Percentiles rank a stretch among this genome's conserved stretches.
phyloP scores from a whole-genome alignment of 2,797 vertebrate genomes.

The Astyanax mexicanus region DNA sequence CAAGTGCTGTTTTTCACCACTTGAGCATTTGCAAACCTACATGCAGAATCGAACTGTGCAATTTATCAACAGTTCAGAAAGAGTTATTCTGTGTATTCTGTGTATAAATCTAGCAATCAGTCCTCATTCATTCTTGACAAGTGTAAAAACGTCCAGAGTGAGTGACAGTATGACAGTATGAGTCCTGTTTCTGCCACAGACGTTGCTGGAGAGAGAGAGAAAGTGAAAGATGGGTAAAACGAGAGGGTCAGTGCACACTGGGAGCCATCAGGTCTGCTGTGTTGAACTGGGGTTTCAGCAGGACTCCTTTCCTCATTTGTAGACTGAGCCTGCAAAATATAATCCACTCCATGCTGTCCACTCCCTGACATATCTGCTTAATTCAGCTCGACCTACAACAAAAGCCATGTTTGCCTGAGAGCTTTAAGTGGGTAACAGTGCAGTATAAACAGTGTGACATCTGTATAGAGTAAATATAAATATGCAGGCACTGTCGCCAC shows the following conservation, averaged over 20 bases:
- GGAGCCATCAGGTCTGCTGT: neutral
- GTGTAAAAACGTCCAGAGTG: no score
- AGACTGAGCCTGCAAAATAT: constrained; percentile 21
- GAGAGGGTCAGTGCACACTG: neutral
- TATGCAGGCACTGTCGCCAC: neutral
- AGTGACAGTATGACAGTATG: constrained; percentile 7
- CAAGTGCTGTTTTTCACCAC: no score
- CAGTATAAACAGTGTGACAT: constrained; percentile 22
- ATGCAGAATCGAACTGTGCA: no score
- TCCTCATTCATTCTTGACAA: no score
- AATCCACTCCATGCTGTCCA: constrained; percentile 30
- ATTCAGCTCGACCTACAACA: constrained; percentile 16
- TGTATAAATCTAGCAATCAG: no score
- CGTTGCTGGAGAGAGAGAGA: neutral
- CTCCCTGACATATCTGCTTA: constrained; percentile 14
- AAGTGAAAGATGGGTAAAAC: constrained; percentile 11
- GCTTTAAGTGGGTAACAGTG: constrained; percentile 7
- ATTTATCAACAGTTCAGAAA: no score
- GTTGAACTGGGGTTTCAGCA: neutral
- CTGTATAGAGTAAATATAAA: constrained; percentile 15
- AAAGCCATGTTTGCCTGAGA: neutral
- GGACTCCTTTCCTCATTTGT: neutral
- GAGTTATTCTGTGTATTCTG: no score
- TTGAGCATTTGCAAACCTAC: no score
- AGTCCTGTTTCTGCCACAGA: constrained; percentile 32